Base-by-base conservation (phyloP, 2,797 vertebrate species). In the Acrossocheilus wenchowensis region DNA sequence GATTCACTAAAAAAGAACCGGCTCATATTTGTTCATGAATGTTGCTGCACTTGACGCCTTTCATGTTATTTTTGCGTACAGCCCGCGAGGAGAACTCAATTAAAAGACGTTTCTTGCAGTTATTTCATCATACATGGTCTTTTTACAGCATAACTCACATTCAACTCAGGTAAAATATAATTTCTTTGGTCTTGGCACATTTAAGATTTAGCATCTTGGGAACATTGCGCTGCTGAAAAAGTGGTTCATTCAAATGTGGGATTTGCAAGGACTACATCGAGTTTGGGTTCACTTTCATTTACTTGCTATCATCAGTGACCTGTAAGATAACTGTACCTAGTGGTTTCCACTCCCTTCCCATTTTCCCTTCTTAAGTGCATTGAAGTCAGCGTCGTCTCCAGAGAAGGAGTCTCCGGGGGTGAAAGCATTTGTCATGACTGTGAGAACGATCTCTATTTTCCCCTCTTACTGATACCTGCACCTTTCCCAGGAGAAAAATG, bases 371-470 rank as follows among this genome's bases (percentile, higher is more conserved):
- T 78, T 50, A 11, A 85, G 66, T 39, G 34, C 60, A 81, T 57
- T n/a, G 39, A 14, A 69, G 39, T 75, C 21, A 74, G 30, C 36
- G 12, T 57, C 41, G 30, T 89, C 82, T 89, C 34, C 45, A 43
- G 74, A 72, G 81, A 81, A 83, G 79, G 41, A 50, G 73, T 82
- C 71, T 87, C 85, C 39, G 66, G 62, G 36, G 73, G 72, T 84
- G 41, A 84, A 78, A 79, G 73, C 81, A 57, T 73, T 64, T 86
- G 72, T 82, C 34, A 64, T 1, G 26, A 62, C 34, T 73, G n/a
- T 26, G 81, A 48, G 85, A 83, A 85, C 64, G 0, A 50, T 78
- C 36, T n/a, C 30, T 72, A 19, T 85, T 87, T 82, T 78, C 78
- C 36, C n/a, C 43, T 73, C 36, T 75, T 45, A 64, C 41, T 23